Evolutionary conservation across 2,888 invertebrate species (phyloP), one percentile per base, ranked within the genome.

Genomic region (Lysandra bellargus): DNA sequence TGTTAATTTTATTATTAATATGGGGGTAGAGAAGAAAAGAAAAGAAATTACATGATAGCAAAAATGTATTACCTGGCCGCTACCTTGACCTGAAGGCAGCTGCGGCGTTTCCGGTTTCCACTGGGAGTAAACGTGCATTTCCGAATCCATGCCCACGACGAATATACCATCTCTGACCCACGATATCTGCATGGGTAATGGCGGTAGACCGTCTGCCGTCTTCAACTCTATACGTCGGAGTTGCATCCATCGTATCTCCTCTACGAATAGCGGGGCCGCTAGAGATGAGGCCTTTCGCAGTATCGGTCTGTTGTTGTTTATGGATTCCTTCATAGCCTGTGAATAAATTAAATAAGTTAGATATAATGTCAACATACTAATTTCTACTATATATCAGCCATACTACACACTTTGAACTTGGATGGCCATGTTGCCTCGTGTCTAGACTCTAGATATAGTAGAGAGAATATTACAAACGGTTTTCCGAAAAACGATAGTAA

Each of bases 101-200:
- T 90, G 91, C 2, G 88, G 90, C 80, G 92, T 88, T 81, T 97
- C 96, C 0, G 98, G 97, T 86, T 98, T 98, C 99, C 99, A 99
- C 87, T 99, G 99, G 0, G 99, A 99, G 89, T 99, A 99, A 0
- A 99, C 99, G 87, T 99, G 99, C 99, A 99, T 99, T 90, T 99
- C 99, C 2, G 99, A 99, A 89, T 99, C 99, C 99, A 99, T 99
- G 2, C 99, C 99, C 1, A 99, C 99, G 0, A 99, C 98, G 1
- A 99, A 93, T 83, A 99, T 98, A 0, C 99, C 99, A 87, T 99
- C 99, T 40, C 99, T 96, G 0, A 99, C 99, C 99, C 99, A 99
- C 1, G 99, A 99, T 85, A 99, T 98, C 89, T 99, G 99, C 98
- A 99, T 99, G 0, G 99, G 99, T 77, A 99, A 91, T 0, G 99